Evolutionary conservation across 2,888 invertebrate genomes (phyloP), one percentile per base, ranked within the genome.

Genomic region (Leptinotarsa rubiginosa): DNA sequence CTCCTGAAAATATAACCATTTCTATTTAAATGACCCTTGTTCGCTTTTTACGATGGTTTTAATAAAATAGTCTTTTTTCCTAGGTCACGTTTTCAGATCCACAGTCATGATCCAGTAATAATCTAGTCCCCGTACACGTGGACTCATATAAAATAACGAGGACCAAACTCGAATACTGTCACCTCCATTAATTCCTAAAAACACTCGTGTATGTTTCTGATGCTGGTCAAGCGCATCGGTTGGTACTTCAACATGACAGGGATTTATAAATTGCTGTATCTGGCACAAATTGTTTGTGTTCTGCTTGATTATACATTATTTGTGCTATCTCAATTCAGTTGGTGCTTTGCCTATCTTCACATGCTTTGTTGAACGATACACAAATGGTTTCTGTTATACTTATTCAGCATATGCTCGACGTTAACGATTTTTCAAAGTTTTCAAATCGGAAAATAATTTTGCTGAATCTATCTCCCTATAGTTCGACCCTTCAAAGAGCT

Each of bases 261-360:
- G 56, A 56, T 56, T 56, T 20, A 56, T 56, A 56, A 56, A 56
- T 56, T 56, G 56, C 22, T 56, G 4, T 56, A 56, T 56, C 56
- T 56, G 56, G 22, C 56, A 25, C 56, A 56, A 22, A 56, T 56
- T 22, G 56, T 56, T 56, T 56, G 22, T 56, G 56, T 20, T 56
- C 12, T 56, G 25, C 25, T 25, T 3, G 16, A 56, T 22, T 20
- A 25, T 22, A 56, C 56, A 56, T 56, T 22, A 56, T 56, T 56
- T 22, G 56, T 22, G 20, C 10, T n/a, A 56, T 7, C 13, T 22
- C 56, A 56, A 13, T 10, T 22, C 56, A 22, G 22, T 22, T 15
- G 15, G 4, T 22, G 3, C 56, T 56, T 13, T 56, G 15, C 20
- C 56, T 4, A 25, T 56, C 12, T 10, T 56, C 15, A 22, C 3